These are phyloP conservation scores for Pogoniulus pusillus DNA, from an alignment of 2,797 vertebrate genomes.

Conservation along the genomic window DNA sequence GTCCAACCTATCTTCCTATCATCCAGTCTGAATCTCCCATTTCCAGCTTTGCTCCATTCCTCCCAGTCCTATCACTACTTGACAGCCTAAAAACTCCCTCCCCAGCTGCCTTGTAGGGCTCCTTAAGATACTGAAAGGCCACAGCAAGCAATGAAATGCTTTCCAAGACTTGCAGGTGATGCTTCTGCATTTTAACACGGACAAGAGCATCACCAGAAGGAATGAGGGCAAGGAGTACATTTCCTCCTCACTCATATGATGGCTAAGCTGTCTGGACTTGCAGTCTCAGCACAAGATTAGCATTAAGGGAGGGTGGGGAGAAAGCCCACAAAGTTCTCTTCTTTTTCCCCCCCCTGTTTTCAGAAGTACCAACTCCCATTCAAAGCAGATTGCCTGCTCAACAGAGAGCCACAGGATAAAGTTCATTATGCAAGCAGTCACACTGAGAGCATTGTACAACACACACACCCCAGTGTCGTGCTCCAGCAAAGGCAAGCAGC, in stretches of 20 bases:
- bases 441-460: neutral
- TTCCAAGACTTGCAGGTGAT: no score
- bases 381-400: neutral
- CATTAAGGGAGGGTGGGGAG: neutral
- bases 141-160: neutral
- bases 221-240: neutral
- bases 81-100: no score
- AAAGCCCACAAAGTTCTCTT: neutral
- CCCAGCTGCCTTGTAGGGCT: no score
- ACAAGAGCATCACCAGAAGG: neutral
- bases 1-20: no score
- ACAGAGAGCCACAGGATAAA: neutral
- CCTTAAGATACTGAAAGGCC: no score
- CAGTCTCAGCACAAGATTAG: slow-evolving; percentile 9
- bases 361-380: neutral
- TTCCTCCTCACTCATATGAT: neutral
- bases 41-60: no score
- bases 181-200: neutral
- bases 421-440: neutral
- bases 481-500: neutral
- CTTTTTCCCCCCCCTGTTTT: neutral
- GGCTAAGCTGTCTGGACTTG: neutral
- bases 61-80: no score
- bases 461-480: neutral
- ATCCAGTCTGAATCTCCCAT: no score